Evolutionary conservation across 1,140 invertebrate genomes (phyloP).

Genomic region (Cataglyphis hispanica): DNA sequence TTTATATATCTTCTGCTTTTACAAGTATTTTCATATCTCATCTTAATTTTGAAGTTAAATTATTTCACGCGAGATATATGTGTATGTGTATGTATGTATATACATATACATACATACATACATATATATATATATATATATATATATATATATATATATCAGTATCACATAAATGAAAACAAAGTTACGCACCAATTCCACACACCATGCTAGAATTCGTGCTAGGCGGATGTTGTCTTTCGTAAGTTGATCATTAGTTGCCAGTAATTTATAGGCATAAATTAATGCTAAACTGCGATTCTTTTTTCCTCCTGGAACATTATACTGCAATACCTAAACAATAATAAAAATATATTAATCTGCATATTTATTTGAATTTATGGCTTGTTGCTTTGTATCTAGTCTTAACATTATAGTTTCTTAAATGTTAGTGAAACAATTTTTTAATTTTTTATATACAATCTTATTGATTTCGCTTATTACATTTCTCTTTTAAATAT

Average conservation of each 20-base stretch:
- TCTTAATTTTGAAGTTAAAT: slow-evolving; percentile 16
- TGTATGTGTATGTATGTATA: too few relatives aligned
- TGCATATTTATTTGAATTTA: slow-evolving; percentile 9
- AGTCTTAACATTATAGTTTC: background rate
- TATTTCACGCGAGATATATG: background rate
- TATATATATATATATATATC: too few relatives aligned
- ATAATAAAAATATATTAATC: background rate
- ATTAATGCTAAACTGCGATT: slow-evolving; percentile 94
- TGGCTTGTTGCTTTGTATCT: slow-evolving; percentile 33
- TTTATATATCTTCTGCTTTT: too few relatives aligned
- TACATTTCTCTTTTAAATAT: background rate
- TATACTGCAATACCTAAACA: slow-evolving; percentile 91
- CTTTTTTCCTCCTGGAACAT: slow-evolving; percentile 93
- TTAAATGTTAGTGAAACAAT: background rate
- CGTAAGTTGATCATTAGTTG: slow-evolving; percentile 88
- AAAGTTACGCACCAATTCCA: slow-evolving; percentile 93
- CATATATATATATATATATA: too few relatives aligned
- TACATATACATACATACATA: too few relatives aligned
- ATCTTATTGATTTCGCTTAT: background rate
- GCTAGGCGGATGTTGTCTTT: slow-evolving; percentile 93
- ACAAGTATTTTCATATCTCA: background rate
- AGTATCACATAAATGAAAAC: background rate
- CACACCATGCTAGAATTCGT: slow-evolving; percentile 96
- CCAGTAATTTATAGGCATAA: slow-evolving; percentile 92
- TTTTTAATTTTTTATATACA: background rate